These are phyloP conservation scores for Glyptemys insculpta DNA, from an alignment of 2,797 vertebrate species.

Conservation along the genomic window DNA sequence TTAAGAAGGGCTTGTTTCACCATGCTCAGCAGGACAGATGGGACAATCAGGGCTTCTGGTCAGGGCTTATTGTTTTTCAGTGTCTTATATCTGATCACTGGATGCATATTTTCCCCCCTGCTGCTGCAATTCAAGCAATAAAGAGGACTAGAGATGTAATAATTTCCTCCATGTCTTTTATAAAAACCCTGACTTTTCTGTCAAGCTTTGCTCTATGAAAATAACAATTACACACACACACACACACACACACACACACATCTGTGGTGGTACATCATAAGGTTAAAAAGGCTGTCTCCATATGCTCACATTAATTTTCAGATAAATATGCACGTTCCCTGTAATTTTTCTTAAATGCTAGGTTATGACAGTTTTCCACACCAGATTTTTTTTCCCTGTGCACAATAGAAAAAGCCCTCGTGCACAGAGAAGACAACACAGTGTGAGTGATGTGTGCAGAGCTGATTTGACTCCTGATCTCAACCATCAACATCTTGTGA, in stretches of 20 bases:
- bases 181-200: conserved; percentile 55
- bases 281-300: conserved; percentile 40
- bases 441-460: background rate
- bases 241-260: conserved; percentile 30
- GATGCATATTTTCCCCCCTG: conserved; percentile 2
- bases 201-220: conserved; percentile 64
- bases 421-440: background rate
- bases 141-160: conserved; percentile 42
- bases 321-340: conserved; percentile 60
- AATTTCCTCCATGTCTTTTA: conserved; percentile 55
- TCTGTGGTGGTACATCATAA: conserved; percentile 54
- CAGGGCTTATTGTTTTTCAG: conserved; percentile 23
- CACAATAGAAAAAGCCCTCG: conserved; percentile 18
- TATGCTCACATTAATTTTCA: conserved; percentile 63
- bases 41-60: background rate
- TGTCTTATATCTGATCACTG: conserved; percentile 39
- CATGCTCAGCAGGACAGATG: background rate
- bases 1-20: background rate
- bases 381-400: conserved; percentile 30
- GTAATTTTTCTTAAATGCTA: conserved; percentile 64
- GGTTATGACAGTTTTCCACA: conserved; percentile 40
- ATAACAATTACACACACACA: conserved; percentile 64
- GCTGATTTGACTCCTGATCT: conserved; percentile 5
- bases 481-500: conserved; percentile 19
- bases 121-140: conserved; percentile 49